These are phyloP conservation scores for Gasterosteus nipponicus DNA, from an alignment of 2,113 vertebrate genomes.

Conservation along the genomic window DNA sequence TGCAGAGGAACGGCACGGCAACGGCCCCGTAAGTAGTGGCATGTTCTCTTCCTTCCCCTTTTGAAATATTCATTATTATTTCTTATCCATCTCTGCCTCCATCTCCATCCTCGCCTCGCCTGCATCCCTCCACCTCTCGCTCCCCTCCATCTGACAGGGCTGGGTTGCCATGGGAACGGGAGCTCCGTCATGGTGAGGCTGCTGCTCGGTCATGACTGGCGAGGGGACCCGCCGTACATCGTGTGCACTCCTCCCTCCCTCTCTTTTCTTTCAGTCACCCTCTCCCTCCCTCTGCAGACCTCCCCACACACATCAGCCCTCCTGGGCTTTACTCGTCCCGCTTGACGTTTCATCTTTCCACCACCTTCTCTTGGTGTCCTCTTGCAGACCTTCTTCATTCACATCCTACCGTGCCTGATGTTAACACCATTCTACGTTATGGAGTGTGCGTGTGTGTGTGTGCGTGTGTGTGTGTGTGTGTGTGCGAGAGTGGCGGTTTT, in stretches of 20 bases:
- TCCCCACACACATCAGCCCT: constrained; percentile 12
- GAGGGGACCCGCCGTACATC: constrained; percentile 69
- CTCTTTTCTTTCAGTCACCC: constrained; percentile 22
- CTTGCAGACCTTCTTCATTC: background rate
- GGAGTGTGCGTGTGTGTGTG: background rate
- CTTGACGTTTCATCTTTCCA: background rate
- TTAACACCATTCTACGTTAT: background rate
- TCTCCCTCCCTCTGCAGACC: constrained; percentile 23
- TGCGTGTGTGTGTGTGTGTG: constrained; percentile 4
- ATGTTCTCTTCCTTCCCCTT: constrained; percentile 13
- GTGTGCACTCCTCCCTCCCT: constrained; percentile 65
- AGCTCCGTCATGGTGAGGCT: constrained; percentile 75
- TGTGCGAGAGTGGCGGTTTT: constrained; percentile 6
- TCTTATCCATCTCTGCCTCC: constrained; percentile 20
- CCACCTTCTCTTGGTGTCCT: background rate
- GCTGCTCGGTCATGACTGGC: constrained; percentile 78
- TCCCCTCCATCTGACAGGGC: constrained; percentile 69
- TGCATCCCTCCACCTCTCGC: constrained; percentile 28
- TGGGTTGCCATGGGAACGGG: constrained; percentile 76
- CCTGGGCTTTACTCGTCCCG: background rate
- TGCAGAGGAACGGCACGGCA: constrained; percentile 71
- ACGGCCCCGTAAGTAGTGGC: constrained; percentile 71
- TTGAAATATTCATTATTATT: background rate
- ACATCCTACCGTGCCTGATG: background rate
- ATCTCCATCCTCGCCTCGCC: constrained; percentile 29